phyloP scores from a whole-genome alignment of 2,113 vertebrate species.

The Passer montanus region DNA sequence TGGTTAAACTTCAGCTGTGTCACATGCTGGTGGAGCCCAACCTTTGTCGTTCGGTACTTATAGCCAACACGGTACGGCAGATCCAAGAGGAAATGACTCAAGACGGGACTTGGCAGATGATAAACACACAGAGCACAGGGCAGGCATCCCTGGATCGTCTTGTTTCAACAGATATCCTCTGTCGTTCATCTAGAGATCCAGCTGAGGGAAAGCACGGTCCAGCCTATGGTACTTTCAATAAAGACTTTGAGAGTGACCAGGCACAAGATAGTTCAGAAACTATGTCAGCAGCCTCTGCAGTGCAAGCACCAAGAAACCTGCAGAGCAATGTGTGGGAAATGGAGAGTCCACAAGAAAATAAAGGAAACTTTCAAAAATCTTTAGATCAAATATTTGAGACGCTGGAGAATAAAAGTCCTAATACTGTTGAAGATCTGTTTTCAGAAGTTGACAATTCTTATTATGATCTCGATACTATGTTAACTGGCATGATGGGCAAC shows the following conservation, averaged over 20 bases:
- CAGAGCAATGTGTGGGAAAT: constrained; percentile 84
- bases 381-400: constrained; percentile 94
- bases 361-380: constrained; percentile 80
- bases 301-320: constrained; percentile 68
- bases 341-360: constrained; percentile 76
- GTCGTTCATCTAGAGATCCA: constrained; percentile 80
- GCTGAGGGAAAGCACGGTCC: constrained; percentile 77
- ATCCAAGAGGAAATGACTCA: constrained; percentile 97
- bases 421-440: constrained; percentile 88
- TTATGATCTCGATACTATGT: constrained; percentile 92
- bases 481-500: constrained; percentile 89
- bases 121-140: constrained; percentile 76
- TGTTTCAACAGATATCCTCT: constrained; percentile 92
- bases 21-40: constrained; percentile 97
- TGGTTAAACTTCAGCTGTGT: constrained; percentile 98
- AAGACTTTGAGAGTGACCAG: constrained; percentile 51
- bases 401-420: constrained; percentile 87
- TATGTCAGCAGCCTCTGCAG: constrained; percentile 4
- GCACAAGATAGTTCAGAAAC: constrained; percentile 35
- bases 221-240: constrained; percentile 47
- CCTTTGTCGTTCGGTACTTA: constrained; percentile 96
- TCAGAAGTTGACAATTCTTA: constrained; percentile 92
- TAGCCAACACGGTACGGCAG: constrained; percentile 96
- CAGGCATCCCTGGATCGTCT: constrained; percentile 86
- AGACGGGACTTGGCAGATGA: constrained; percentile 89